These are phyloP conservation scores for Centroberyx gerrardi DNA, from an alignment of 2,797 vertebrate genomes.

Conservation along the genomic window DNA sequence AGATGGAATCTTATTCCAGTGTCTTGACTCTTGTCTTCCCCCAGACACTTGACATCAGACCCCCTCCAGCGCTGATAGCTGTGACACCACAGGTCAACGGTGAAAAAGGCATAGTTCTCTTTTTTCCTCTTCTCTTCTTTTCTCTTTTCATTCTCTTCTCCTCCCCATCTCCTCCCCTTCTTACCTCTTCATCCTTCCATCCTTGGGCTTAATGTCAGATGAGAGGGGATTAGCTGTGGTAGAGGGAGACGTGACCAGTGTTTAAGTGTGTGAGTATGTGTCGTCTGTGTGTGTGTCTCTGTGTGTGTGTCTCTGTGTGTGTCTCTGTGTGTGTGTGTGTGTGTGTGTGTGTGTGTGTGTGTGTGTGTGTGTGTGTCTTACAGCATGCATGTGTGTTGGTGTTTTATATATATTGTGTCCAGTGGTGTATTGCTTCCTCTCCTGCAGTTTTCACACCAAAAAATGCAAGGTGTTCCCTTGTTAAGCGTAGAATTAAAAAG, in stretches of 20 bases:
- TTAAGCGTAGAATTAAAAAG: too few relatives aligned
- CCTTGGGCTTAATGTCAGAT: constrained; percentile 64
- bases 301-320: background rate
- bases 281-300: constrained; percentile 6
- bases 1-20: background rate
- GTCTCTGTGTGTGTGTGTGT: background rate
- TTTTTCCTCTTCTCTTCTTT: background rate
- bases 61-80: background rate
- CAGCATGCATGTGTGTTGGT: background rate
- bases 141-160: background rate
- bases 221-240: constrained; percentile 57
- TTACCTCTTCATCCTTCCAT: constrained; percentile 54
- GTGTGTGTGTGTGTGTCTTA: background rate
- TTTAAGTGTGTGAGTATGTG: constrained; percentile 28
- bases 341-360: constrained; percentile 1
- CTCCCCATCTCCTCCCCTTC: constrained; percentile 20
- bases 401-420: background rate
- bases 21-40: background rate
- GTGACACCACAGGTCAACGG: constrained; percentile 45
- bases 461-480: too few relatives aligned
- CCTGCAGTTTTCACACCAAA: too few relatives aligned
- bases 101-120: constrained; percentile 24
- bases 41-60: constrained; percentile 8
- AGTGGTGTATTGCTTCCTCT: too few relatives aligned
- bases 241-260: constrained; percentile 50